These are phyloP conservation scores for Drosophila setosimentum DNA, from an alignment of 2,888 invertebrate genomes.

Conservation along the genomic window DNA sequence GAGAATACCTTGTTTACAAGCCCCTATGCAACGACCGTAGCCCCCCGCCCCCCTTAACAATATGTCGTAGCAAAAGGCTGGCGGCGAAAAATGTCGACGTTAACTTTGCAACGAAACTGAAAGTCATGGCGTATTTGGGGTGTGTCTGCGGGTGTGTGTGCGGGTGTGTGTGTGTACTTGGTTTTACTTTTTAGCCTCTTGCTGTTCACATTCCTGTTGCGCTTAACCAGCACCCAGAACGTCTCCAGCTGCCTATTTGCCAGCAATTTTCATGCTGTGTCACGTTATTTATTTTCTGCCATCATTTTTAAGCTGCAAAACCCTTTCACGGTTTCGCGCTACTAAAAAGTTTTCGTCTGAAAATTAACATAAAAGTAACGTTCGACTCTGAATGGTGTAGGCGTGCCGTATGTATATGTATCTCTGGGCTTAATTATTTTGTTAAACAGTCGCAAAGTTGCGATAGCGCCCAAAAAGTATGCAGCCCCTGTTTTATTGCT, in stretches of 20 bases:
- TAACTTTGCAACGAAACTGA: conserved; percentile 48
- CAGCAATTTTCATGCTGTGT: conserved; percentile 75
- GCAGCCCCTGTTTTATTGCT: conserved; percentile 17
- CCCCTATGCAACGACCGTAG: conserved; percentile 1
- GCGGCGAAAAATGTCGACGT: conserved; percentile 48
- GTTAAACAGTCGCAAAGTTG: conserved; percentile 52
- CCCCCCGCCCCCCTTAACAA: conserved; percentile 4
- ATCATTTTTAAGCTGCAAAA: conserved; percentile 57
- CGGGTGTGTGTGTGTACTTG: conserved; percentile 14
- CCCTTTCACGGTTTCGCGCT: conserved; percentile 47
- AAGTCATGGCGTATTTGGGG: conserved; percentile 53
- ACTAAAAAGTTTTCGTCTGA: conserved; percentile 43
- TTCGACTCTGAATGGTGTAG: conserved; percentile 34
- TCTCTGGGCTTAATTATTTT: conserved; percentile 59
- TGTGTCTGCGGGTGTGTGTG: conserved; percentile 10
- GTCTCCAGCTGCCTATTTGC: conserved; percentile 47
- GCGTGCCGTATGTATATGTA: conserved; percentile 42
- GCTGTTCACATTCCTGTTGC: conserved; percentile 55
- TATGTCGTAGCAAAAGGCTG: conserved; percentile 57
- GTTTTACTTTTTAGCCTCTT: conserved; percentile 62
- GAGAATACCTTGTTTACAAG: conserved; percentile 47
- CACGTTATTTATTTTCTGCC: conserved; percentile 71
- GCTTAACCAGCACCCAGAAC: conserved; percentile 33
- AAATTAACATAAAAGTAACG: conserved; percentile 71
- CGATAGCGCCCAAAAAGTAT: conserved; percentile 19